phyloP scores from a whole-genome alignment of 2,888 invertebrate genomes.

The Chrysolina americana region DNA sequence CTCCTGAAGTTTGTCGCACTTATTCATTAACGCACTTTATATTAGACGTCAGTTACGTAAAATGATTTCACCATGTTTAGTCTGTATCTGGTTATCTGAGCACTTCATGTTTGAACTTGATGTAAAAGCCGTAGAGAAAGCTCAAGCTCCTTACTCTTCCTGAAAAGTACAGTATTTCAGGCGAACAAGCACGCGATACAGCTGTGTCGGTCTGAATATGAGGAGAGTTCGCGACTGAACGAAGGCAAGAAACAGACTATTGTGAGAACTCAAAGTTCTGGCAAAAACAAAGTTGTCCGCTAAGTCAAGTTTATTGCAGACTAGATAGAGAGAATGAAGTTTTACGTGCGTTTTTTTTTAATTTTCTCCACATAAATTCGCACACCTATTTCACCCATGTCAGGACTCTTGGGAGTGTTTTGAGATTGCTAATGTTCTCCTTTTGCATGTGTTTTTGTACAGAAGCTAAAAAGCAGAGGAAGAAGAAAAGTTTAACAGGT shows the following conservation, averaged over 20 bases:
- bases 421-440: slow-evolving; percentile 71
- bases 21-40: too few relatives aligned
- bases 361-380: slow-evolving; percentile 49
- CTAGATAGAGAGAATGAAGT: slow-evolving; percentile 1
- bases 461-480: slow-evolving; percentile 97
- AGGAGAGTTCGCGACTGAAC: too few relatives aligned
- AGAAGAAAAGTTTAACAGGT: slow-evolving; percentile 93
- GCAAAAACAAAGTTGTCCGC: background rate
- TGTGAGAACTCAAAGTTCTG: background rate
- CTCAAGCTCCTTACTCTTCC: too few relatives aligned
- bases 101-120: too few relatives aligned
- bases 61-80: slow-evolving; percentile 3
- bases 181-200: too few relatives aligned
- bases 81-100: background rate
- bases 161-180: too few relatives aligned
- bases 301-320: background rate
- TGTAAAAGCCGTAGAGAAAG: too few relatives aligned
- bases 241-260: too few relatives aligned
- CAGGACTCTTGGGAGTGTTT: slow-evolving; percentile 70
- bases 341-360: background rate
- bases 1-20: too few relatives aligned
- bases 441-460: slow-evolving; percentile 74
- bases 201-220: too few relatives aligned
- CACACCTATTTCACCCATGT: slow-evolving; percentile 66
- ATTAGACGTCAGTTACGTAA: background rate